A percentile compares a stretch with the other conserved stretches of the same genome.
Evolutionary conservation across 1,140 invertebrate genomes (phyloP).

Genomic region (Chrysoperla carnea): DNA sequence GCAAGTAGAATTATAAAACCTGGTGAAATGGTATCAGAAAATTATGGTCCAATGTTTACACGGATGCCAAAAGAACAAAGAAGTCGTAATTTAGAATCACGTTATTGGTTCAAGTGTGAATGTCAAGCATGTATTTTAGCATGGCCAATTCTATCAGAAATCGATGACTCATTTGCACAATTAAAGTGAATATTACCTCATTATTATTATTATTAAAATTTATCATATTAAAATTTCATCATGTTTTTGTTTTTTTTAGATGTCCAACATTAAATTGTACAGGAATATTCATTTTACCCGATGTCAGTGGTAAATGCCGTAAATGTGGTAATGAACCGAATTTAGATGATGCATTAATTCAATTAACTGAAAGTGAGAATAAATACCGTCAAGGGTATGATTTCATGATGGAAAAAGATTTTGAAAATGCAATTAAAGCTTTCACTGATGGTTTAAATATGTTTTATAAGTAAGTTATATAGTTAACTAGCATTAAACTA

Average conservation of each 20-base stretch:
- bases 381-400: conserved; percentile 28
- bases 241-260: conserved; percentile 19
- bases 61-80: conserved; percentile 41
- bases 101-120: conserved; percentile 67
- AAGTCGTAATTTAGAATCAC: conserved; percentile 38
- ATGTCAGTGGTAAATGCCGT: conserved; percentile 25
- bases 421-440: conserved; percentile 26
- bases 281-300: conserved; percentile 26
- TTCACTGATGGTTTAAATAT: conserved; percentile 24
- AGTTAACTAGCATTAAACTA: no score
- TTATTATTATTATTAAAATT: not conserved
- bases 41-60: conserved; percentile 71
- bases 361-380: conserved; percentile 24
- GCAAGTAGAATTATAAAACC: conserved; percentile 40
- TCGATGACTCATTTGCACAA: conserved; percentile 15
- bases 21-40: conserved; percentile 56
- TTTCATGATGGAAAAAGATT: conserved; percentile 24
- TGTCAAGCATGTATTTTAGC: conserved; percentile 57
- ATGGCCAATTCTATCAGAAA: conserved; percentile 50
- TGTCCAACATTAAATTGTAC: conserved; percentile 34
- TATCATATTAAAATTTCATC: not conserved
- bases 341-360: not conserved
- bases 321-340: conserved; percentile 28
- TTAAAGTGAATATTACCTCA: not conserved
- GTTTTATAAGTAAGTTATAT: conserved; percentile 18